Evolutionary conservation across 2,797 vertebrate species (phyloP), one percentile per base, ranked within the genome.

Genomic region (Anolis apletophallus): DNA sequence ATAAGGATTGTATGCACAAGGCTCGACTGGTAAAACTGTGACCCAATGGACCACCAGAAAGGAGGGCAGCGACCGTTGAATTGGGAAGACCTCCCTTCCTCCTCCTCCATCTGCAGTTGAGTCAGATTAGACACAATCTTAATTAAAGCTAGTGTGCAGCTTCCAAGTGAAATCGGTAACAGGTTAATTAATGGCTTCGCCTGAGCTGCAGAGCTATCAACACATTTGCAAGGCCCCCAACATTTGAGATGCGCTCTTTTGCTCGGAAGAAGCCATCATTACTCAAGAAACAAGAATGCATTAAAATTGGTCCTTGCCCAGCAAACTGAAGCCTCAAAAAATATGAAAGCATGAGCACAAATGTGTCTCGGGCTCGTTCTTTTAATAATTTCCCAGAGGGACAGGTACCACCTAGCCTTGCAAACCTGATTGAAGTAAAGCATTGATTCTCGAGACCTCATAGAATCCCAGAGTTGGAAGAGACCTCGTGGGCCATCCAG

Each of bases 351-450:
- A 61, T 80, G 67, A 54, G 34, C 12, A 3, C 1, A 10, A 5
- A 36, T n/a, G 21, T 4, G 5, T 34, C 78, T 26, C 14, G 1
- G 7, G 50, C n/a, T 76, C 40, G 91, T 94, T 91, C 89, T 91
- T 86, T 2, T 36, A 84, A 81, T 13, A 40, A 77, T 71, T 46
- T 50, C 13, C 23, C 26, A 80, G 87, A 91, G 87, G 91, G 91
- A 90, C 89, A 93, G 91, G 91, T 90, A 88, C 83, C 91, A 87
- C 88, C 92, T 91, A 89, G 83, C 92, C 91, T 87, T 90, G 81
- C 90, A 90, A 91, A 23, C 55, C 29, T 26, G 73, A 93, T 92
- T 23, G 34, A 59, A 83, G 59, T 50, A 76, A 34, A 46, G 8
- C 6, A 67, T 67, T 40, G 19, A 10, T 13, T 59, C 36, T 81